These are phyloP conservation scores for Isaurus tuberculatus DNA, from an alignment of 92 coral and sea anemone genomes.

Conservation along the genomic window DNA sequence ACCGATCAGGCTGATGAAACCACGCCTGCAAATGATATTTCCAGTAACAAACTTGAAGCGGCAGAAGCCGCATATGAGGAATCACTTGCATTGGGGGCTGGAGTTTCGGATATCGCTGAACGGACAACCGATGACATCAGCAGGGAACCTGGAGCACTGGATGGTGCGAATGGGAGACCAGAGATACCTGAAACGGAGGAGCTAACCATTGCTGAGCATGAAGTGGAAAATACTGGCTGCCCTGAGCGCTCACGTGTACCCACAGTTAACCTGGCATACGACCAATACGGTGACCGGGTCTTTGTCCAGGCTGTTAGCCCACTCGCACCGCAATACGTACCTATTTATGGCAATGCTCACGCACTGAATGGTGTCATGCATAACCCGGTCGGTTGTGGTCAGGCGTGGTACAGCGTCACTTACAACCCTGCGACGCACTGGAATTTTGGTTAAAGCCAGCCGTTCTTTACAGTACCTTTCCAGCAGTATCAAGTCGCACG, in stretches of 20 bases:
- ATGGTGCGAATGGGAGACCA: background rate
- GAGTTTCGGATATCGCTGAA: background rate
- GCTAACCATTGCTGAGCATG: background rate
- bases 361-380: constrained; percentile 7
- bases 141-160: background rate
- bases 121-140: background rate
- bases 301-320: constrained; percentile 23
- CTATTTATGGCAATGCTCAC: background rate
- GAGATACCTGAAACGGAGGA: constrained; percentile 6
- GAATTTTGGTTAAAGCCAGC: constrained; percentile 15
- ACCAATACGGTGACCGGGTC: constrained; percentile 18
- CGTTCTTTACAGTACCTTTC: constrained; percentile 25
- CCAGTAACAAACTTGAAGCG: background rate
- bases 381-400: constrained; percentile 15
- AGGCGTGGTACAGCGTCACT: constrained; percentile 17
- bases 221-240: background rate
- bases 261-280: constrained; percentile 21
- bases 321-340: background rate
- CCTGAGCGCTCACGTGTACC: constrained; percentile 26
- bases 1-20: constrained; percentile 2
- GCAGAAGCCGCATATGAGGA: background rate
- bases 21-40: background rate
- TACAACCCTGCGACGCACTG: constrained; percentile 29
- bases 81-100: background rate
- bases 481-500: constrained; percentile 21